phyloP scores from a whole-genome alignment of 2,888 invertebrate genomes.

The Cryptophagus acutangulus region DNA sequence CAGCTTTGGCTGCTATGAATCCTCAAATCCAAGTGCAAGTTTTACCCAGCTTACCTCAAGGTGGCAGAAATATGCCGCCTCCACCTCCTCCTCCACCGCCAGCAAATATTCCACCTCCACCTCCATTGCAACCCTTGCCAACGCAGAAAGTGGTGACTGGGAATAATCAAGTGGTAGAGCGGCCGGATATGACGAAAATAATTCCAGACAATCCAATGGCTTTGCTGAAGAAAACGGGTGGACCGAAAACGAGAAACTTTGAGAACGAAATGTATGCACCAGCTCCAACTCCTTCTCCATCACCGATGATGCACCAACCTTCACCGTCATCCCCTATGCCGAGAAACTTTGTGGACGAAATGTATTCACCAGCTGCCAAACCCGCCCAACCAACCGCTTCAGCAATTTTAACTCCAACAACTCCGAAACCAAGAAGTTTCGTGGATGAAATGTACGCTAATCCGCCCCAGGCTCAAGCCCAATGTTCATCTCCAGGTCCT shows the following conservation, averaged over 20 bases:
- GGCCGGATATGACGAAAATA: conserved; percentile 64
- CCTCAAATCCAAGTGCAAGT: conserved; percentile 63
- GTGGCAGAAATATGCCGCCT: conserved; percentile 27
- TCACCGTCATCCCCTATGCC: no score
- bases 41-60: conserved; percentile 39
- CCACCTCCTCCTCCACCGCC: conserved; percentile 54
- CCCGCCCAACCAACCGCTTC: conserved; percentile 16
- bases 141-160: conserved; percentile 48
- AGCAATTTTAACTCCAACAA: conserved; percentile 16
- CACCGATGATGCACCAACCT: conserved; percentile 15
- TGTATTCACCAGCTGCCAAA: background rate
- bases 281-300: conserved; percentile 7
- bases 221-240: conserved; percentile 63
- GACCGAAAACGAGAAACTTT: conserved; percentile 48
- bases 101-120: conserved; percentile 47
- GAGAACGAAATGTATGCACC: conserved; percentile 36
- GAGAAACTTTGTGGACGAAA: conserved; percentile 1
- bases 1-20: conserved; percentile 58
- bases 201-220: conserved; percentile 71
- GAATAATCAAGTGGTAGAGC: conserved; percentile 50
- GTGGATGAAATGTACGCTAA: no score
- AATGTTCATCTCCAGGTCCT: background rate
- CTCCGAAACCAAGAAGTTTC: no score
- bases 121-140: conserved; percentile 53
- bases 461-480: no score